A percentile compares a stretch with the other conserved stretches of the same genome.
Conservation (phyloP, 35 echinoderm and acorn worm species). For the Nesometra sesokonis region DNA sequence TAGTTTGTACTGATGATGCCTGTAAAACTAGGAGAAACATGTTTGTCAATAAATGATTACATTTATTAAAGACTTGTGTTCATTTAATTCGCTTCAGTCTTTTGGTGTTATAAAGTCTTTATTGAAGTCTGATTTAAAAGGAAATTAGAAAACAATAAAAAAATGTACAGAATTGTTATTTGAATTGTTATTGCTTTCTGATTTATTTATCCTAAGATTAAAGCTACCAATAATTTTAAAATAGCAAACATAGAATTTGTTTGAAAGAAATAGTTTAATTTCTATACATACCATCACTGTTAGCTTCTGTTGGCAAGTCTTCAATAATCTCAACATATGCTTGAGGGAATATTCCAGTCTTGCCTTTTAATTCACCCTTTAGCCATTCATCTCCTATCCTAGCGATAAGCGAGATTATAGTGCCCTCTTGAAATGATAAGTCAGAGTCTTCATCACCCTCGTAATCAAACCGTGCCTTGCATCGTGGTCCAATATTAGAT, state of each 20-base stretch:
- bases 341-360: conserved; percentile 69
- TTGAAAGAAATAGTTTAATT: not conserved
- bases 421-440: conserved; percentile 59
- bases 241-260: not conserved
- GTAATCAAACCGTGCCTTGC: conserved; percentile 84
- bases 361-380: conserved; percentile 56
- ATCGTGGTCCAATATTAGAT: conserved; percentile 63
- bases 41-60: no score
- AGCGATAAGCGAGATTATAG: conserved; percentile 59
- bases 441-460: conserved; percentile 45
- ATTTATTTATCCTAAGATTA: not conserved
- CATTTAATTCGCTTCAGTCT: no score
- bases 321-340: conserved; percentile 81
- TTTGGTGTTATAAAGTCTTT: no score
- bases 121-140: no score
- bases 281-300: not conserved
- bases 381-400: conserved; percentile 66
- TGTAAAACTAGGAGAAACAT: no score
- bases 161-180: no score
- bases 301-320: conserved; percentile 30
- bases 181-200: no score
- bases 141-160: no score
- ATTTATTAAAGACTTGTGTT: no score
- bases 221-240: not conserved
- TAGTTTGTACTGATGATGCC: no score